Percentiles rank a stretch among this genome's conserved stretches.
Conservation (phyloP, 2,797 vertebrate species). For the Thaleichthys pacificus region DNA sequence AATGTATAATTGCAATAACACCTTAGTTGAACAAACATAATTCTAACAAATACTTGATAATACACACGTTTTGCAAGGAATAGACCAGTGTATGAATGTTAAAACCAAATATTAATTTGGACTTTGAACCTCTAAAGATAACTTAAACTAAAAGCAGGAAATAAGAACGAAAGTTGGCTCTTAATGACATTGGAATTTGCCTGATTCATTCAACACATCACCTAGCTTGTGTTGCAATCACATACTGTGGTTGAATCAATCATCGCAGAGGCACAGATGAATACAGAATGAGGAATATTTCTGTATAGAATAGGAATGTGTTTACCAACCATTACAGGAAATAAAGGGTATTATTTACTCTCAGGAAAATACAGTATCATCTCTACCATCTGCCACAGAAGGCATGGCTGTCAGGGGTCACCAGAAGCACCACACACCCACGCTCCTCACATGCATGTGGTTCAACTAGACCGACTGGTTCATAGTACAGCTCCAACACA, state of each 20-base stretch:
- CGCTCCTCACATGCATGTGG: constrained; percentile 32
- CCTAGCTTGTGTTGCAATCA: background rate
- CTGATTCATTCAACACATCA: constrained; percentile 2
- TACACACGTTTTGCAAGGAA: no score
- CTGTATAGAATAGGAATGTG: background rate
- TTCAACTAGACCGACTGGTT: constrained; percentile 73
- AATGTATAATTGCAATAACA: no score
- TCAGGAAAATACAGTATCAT: background rate
- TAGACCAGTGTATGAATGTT: background rate
- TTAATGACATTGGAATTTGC: background rate
- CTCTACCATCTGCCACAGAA: background rate
- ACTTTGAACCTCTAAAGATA: background rate
- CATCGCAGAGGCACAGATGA: background rate
- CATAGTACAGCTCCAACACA: constrained; percentile 15
- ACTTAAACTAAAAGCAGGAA: no score
- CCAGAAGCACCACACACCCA: background rate
- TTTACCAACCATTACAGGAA: background rate
- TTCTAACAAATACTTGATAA: no score
- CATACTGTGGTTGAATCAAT: background rate
- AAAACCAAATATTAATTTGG: background rate
- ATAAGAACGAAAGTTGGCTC: background rate
- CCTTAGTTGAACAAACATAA: no score
- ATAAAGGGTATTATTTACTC: background rate
- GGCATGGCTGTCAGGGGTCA: background rate
- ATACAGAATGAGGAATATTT: background rate